Evolutionary conservation across 2,797 vertebrate genomes (phyloP), one percentile per base, ranked within the genome.

Genomic region (Thamnophis elegans): DNA sequence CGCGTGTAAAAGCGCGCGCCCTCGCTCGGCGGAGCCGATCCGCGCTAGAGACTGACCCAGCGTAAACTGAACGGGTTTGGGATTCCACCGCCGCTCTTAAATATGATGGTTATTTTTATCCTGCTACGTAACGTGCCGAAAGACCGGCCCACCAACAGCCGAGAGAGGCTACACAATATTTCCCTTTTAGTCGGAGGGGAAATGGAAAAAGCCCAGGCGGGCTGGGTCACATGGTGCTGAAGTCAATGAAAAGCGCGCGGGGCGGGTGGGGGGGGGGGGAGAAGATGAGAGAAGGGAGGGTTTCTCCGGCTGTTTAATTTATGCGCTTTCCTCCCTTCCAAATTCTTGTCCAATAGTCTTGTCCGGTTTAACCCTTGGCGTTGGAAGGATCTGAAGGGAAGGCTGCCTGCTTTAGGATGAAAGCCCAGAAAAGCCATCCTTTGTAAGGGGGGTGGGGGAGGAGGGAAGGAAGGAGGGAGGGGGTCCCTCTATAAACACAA

Each of bases 91-190:
- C 98, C 60, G 89, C 97, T 98, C 98, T 99, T 99, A 99, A 99
- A 99, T 99, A 99, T 99, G 98, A 97, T 96, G 96, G 99, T 99
- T 99, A 99, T 99, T 99, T 99, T 99, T 99, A 99, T 99, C 98
- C 98, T 95, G 94, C 97, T 97, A 99, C 98, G 99, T 99, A 99
- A 98, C 97, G 97, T 97, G 0, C 95, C 88, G 26, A 96, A 96
- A 97, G 96, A 96, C 98, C 98, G 94, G 98, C 99, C 99, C 98
- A 98, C 98, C 96, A 94, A 96, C 90, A 96, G 95, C 97, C 93
- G 91, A 73, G 96, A 96, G 53, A 92, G 97, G 97, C 97, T 96
- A 96, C 97, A 98, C 98, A 99, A 98, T 98, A 98, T 99, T 99
- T 98, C 99, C 98, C 98, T 98, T 65, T 98, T 96, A 98, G 98